These are phyloP conservation scores for Caenorhabditis panamensis DNA, from an alignment of 2,888 invertebrate genomes.

Conservation along the genomic window DNA sequence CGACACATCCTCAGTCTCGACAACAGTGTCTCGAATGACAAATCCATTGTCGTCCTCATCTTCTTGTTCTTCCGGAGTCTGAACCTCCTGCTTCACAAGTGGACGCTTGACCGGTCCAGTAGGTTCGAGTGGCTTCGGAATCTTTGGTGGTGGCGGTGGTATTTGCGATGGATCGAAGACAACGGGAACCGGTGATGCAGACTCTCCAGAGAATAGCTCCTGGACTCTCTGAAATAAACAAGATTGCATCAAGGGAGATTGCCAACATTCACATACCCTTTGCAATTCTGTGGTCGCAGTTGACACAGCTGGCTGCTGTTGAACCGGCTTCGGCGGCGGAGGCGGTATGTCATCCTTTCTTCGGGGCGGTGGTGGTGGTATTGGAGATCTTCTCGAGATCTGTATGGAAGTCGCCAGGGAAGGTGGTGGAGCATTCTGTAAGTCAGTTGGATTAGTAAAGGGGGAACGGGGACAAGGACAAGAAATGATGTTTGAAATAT, in stretches of 20 bases:
- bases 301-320: not conserved
- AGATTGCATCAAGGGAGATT: too few relatives aligned
- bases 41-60: conserved; percentile 48
- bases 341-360: conserved; percentile 27
- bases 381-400: conserved; percentile 13
- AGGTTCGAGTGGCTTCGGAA: conserved; percentile 7
- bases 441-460: not conserved
- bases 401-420: conserved; percentile 17
- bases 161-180: conserved; percentile 3
- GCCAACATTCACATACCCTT: conserved; percentile 7
- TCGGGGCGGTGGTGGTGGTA: conserved; percentile 43
- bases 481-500: too few relatives aligned
- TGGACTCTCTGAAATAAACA: conserved; percentile 32
- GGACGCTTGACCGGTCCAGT: conserved; percentile 7
- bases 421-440: conserved; percentile 28
- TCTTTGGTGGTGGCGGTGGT: conserved; percentile 11
- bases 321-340: conserved; percentile 40
- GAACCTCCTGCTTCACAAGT: conserved; percentile 1
- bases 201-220: conserved; percentile 21
- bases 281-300: conserved; percentile 33
- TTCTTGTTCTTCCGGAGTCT: conserved; percentile 25
- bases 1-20: conserved; percentile 3
- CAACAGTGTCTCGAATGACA: conserved; percentile 54
- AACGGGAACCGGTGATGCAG: conserved; percentile 1
- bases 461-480: too few relatives aligned